These are phyloP conservation scores for Bradysia coprophila DNA, from an alignment of 1,140 invertebrate genomes.

Conservation along the genomic window DNA sequence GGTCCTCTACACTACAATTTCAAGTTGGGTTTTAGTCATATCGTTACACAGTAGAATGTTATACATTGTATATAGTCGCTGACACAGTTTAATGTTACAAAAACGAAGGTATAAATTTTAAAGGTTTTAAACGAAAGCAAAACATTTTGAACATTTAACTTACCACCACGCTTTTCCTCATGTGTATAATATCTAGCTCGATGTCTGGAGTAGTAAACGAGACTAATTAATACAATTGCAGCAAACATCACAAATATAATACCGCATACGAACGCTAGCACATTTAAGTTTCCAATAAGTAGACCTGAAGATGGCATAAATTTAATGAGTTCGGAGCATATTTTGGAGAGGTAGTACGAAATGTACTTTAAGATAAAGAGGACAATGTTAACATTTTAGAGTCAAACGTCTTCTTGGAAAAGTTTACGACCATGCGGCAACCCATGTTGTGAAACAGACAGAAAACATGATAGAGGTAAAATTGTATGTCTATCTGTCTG, in stretches of 20 bases:
- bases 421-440: background rate
- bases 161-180: conserved; percentile 33
- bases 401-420: background rate
- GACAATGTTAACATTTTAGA: background rate
- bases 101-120: too few relatives aligned
- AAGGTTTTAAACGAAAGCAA: too few relatives aligned
- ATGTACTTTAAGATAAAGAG: background rate
- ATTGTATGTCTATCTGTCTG: too few relatives aligned
- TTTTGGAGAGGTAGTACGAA: background rate
- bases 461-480: background rate
- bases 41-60: too few relatives aligned
- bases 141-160: too few relatives aligned
- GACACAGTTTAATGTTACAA: too few relatives aligned
- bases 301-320: conserved; percentile 1
- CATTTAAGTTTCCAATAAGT: conserved; percentile 19
- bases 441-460: background rate
- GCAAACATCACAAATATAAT: conserved; percentile 22
- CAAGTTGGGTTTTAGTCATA: too few relatives aligned
- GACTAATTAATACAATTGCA: conserved; percentile 24
- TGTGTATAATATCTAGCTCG: conserved; percentile 46
- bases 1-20: too few relatives aligned
- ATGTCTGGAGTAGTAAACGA: conserved; percentile 34
- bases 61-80: too few relatives aligned
- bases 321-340: background rate
- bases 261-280: conserved; percentile 20